Conservation (phyloP, 2,113 vertebrate species). For the Grammomys dolichurus region DNA sequence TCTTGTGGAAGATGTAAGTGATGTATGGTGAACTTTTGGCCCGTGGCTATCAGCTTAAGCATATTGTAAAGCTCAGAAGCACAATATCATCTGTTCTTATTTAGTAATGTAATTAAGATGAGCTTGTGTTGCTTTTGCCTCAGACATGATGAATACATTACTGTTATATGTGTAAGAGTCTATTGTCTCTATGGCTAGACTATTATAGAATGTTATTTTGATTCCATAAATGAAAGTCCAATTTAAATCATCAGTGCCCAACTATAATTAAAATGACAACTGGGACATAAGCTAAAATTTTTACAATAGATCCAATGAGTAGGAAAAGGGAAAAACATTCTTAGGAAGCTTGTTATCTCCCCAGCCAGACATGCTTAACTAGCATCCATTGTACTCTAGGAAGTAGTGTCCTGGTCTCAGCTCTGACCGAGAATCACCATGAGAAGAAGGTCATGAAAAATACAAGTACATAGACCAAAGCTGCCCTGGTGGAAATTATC, state of each 20-base stretch:
- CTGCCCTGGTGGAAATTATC: neutral
- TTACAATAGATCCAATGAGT: neutral
- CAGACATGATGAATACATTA: constrained; percentile 4
- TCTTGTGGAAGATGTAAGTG: neutral
- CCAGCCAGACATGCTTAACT: neutral
- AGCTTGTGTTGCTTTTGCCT: constrained; percentile 34
- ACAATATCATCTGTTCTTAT: neutral
- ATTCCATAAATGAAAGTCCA: constrained; percentile 27
- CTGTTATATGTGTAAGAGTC: neutral
- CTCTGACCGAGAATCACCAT: neutral
- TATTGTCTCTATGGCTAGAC: constrained; percentile 19
- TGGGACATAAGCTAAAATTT: neutral
- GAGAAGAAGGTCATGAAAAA: constrained; percentile 6
- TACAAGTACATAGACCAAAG: neutral
- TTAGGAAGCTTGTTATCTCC: neutral
- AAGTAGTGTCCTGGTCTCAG: neutral
- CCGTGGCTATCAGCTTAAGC: neutral
- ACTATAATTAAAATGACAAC: neutral
- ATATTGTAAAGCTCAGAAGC: constrained; percentile 29
- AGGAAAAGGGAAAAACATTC: neutral
- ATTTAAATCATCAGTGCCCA: constrained; percentile 9
- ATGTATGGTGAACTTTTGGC: neutral
- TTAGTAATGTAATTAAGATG: constrained; percentile 34
- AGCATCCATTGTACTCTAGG: neutral
- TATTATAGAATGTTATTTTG: neutral